Conservation (phyloP, 2,113 vertebrate species). For the Sphaerodactylus townsendi region DNA sequence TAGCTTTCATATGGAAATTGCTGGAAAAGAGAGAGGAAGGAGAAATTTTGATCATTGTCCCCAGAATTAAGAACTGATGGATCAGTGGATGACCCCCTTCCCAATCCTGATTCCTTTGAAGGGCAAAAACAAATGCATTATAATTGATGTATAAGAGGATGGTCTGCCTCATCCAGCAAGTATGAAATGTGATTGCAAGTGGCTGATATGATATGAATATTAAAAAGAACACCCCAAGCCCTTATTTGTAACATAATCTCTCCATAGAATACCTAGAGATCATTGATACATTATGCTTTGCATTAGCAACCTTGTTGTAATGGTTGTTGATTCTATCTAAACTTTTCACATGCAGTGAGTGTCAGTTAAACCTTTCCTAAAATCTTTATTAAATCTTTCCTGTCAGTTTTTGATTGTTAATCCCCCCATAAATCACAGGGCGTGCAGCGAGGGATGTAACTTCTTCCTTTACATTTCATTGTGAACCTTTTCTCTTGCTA, state of each 20-base stretch:
- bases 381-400: conserved; percentile 35
- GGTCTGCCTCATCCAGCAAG: background rate
- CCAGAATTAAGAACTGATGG: background rate
- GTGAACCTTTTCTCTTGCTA: conserved; percentile 4
- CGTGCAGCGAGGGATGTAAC: conserved; percentile 6
- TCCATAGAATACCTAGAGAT: background rate
- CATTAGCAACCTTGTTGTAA: background rate
- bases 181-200: background rate
- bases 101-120: background rate
- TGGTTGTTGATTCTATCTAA: conserved; percentile 28
- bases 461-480: conserved; percentile 11
- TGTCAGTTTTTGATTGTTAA: conserved; percentile 46
- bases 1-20: background rate
- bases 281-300: background rate
- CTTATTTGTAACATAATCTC: background rate
- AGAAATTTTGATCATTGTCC: background rate
- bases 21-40: background rate
- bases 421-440: conserved; percentile 33
- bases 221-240: background rate
- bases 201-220: background rate
- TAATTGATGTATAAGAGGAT: background rate
- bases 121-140: background rate
- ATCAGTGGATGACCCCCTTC: background rate
- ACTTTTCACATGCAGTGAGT: conserved; percentile 30
- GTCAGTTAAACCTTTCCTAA: conserved; percentile 35